Conservation (phyloP, 2,797 vertebrate species). For the Rhynchotus rufescens region DNA sequence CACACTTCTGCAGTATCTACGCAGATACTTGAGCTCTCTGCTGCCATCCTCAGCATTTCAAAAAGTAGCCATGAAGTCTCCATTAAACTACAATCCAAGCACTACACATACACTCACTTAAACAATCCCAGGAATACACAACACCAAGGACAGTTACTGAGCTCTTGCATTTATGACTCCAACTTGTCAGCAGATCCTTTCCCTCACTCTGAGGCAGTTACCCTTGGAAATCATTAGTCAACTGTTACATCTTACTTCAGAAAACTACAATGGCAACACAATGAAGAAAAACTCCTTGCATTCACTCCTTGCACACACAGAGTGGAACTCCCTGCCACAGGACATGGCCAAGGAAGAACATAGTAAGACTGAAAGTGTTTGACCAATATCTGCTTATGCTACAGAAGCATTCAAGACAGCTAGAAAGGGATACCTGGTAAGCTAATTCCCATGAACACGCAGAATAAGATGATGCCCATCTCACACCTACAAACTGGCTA, state of each 20-base stretch:
- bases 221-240: neutral
- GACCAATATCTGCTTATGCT: neutral
- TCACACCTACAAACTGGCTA: neutral
- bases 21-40: neutral
- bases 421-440: neutral
- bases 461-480: neutral
- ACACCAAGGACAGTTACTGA: neutral
- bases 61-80: neutral
- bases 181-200: neutral
- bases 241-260: neutral
- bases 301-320: fast-evolving
- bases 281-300: neutral
- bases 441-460: neutral
- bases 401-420: neutral
- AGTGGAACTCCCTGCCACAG: neutral
- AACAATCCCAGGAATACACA: neutral
- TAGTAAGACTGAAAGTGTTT: neutral
- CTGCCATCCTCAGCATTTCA: neutral
- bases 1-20: neutral
- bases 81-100: neutral
- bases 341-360: neutral
- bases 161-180: neutral
- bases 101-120: neutral
- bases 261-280: neutral
- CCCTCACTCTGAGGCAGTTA: neutral